Conservation (phyloP, 2,113 vertebrate species). For the Spea bombifrons region DNA sequence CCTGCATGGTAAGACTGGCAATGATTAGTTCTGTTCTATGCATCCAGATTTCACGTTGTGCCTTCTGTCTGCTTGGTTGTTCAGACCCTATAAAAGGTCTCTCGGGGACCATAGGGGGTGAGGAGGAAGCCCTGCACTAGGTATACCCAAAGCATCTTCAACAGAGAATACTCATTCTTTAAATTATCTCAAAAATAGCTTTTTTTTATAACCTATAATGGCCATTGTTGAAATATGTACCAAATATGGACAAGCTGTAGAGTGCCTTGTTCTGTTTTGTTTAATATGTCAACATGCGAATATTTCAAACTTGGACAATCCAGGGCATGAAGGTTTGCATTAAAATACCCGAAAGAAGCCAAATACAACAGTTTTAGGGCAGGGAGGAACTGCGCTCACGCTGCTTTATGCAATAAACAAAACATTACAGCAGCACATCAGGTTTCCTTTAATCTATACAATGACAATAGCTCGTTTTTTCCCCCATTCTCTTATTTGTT, state of each 20-base stretch:
- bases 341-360: constrained; percentile 3
- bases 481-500: constrained; percentile 51
- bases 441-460: constrained; percentile 15
- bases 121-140: too few relatives aligned
- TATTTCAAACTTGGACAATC: neutral
- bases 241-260: constrained; percentile 12
- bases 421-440: constrained; percentile 49
- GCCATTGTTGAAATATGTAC: neutral
- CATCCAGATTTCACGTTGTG: too few relatives aligned
- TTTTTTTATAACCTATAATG: too few relatives aligned
- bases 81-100: too few relatives aligned
- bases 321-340: constrained; percentile 8
- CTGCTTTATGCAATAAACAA: constrained; percentile 25
- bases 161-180: too few relatives aligned
- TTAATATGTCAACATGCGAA: neutral
- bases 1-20: too few relatives aligned
- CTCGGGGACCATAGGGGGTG: too few relatives aligned
- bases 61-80: too few relatives aligned
- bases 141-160: too few relatives aligned
- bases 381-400: constrained; percentile 14
- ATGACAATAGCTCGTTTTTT: constrained; percentile 52
- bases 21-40: too few relatives aligned
- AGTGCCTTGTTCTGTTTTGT: constrained; percentile 1
- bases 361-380: constrained; percentile 5
- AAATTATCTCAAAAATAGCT: too few relatives aligned